Base-by-base conservation (phyloP, 2,888 invertebrate genomes). In the Plagodis dolabraria region DNA sequence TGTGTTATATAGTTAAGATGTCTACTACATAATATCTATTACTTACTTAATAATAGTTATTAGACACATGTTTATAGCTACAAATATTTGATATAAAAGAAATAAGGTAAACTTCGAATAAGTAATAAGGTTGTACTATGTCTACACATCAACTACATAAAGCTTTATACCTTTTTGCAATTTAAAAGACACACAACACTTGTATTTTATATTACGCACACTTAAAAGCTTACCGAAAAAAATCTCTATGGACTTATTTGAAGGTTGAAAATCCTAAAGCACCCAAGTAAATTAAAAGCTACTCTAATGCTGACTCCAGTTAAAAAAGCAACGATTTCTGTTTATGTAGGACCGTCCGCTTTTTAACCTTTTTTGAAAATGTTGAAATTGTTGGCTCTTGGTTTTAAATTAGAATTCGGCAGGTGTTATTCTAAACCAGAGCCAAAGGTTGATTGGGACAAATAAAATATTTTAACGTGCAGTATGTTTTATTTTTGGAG, bases 311-410 rank as follows among this genome's bases (percentile, higher is more conserved):
- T 52, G 51, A 45, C 42, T 53, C 11, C 44, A 33, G 54, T 58
- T 49, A 44, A 55, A 60, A 60, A 60, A 60, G 48, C 60, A 52
- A 53, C 55, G 51, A 44, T 40, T 56, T 47, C 48, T 60, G 56
- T 60, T 60, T 52, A 53, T 36, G 42, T 60, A 60, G 60, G 60
- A 60, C 60, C 38, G 33, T n/a, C 38, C 35, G 51, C 52, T 53
- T 60, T 60, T 60, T 56, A 40, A 60, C 55, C 60, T 60, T 60
- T 55, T 40, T 60, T 56, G 50, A 60, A 55, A 47, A 55, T 42
- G 45, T 52, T 8, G 57, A 12, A 54, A 52, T 50, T 53, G 44
- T 36, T 46, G 35, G 40, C 48, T 46, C n/a, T 46, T 45, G 22
- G 47, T 22, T 53, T 5, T 34, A 48, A 53, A 58, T 60, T 51